phyloP scores from a whole-genome alignment of 1,140 invertebrate genomes.

The Ceratina japonica region DNA sequence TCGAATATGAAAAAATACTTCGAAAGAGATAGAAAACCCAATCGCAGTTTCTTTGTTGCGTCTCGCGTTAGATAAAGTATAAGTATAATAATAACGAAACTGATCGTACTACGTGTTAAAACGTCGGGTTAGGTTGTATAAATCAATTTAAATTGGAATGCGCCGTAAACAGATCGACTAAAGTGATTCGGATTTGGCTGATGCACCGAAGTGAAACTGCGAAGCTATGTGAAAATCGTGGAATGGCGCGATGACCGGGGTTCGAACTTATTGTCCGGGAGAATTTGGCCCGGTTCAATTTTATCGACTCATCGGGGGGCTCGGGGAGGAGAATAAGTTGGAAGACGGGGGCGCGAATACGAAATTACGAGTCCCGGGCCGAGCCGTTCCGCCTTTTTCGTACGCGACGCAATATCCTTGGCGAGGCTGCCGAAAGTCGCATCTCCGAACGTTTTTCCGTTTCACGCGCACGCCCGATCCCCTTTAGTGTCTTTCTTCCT shows the following conservation, averaged over 20 bases:
- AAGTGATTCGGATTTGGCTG: constrained; percentile 3
- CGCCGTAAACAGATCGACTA: background rate
- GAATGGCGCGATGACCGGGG: background rate
- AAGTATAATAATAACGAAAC: no score
- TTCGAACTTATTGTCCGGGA: constrained; percentile 10
- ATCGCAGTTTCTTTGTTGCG: no score
- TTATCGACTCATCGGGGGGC: constrained; percentile 50
- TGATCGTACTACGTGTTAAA: no score
- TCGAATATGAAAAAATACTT: no score
- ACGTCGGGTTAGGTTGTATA: no score
- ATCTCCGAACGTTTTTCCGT: constrained; percentile 30
- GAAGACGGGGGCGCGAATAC: constrained; percentile 45
- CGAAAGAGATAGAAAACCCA: no score
- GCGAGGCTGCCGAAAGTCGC: constrained; percentile 20
- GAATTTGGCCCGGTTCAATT: constrained; percentile 53
- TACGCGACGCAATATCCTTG: constrained; percentile 31
- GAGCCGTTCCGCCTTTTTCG: constrained; percentile 41
- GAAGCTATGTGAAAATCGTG: background rate
- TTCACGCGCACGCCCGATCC: background rate
- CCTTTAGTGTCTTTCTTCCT: background rate
- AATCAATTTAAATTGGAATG: no score
- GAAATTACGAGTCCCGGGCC: constrained; percentile 55
- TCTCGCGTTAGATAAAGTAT: no score
- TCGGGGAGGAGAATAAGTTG: background rate
- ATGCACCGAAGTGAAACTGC: background rate